Evolutionary conservation across 2,888 invertebrate genomes (phyloP).

Genomic region (Agrotis clavis): DNA sequence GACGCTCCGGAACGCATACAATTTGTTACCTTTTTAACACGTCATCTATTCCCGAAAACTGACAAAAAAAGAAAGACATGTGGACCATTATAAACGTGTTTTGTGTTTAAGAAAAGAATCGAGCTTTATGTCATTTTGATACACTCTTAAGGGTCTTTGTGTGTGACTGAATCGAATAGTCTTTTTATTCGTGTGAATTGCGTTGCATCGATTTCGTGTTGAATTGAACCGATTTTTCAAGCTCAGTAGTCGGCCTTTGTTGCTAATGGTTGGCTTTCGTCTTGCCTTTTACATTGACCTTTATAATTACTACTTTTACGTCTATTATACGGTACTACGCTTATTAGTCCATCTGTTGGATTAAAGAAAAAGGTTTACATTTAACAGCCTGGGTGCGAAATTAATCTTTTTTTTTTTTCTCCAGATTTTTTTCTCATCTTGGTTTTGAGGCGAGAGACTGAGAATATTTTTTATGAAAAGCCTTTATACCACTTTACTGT

Average conservation of each 20-base stretch:
- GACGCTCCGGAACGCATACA: constrained; percentile 70
- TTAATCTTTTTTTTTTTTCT: constrained; percentile 13
- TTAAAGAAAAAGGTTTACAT: constrained; percentile 49
- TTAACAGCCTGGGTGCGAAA: constrained; percentile 36
- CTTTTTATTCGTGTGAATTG: constrained; percentile 86
- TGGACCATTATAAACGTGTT: constrained; percentile 87
- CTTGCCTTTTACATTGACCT: constrained; percentile 76
- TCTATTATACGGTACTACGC: constrained; percentile 69
- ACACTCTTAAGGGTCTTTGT: constrained; percentile 88
- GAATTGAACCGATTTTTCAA: constrained; percentile 90
- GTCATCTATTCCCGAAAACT: constrained; percentile 88
- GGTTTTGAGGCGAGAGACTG: background rate
- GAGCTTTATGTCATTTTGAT: constrained; percentile 91
- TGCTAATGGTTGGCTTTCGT: constrained; percentile 81
- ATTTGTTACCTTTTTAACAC: constrained; percentile 90
- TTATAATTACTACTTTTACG: constrained; percentile 80
- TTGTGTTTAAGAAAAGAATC: constrained; percentile 81
- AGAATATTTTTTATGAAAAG: background rate
- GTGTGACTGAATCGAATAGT: constrained; percentile 79
- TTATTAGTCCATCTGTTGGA: constrained; percentile 63
- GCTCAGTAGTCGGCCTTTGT: constrained; percentile 89
- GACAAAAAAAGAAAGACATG: constrained; percentile 82
- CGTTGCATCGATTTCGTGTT: constrained; percentile 82
- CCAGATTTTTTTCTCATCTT: background rate
- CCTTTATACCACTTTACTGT: background rate